Conservation (phyloP, 2,888 invertebrate species). For the Drosophila testacea region DNA sequence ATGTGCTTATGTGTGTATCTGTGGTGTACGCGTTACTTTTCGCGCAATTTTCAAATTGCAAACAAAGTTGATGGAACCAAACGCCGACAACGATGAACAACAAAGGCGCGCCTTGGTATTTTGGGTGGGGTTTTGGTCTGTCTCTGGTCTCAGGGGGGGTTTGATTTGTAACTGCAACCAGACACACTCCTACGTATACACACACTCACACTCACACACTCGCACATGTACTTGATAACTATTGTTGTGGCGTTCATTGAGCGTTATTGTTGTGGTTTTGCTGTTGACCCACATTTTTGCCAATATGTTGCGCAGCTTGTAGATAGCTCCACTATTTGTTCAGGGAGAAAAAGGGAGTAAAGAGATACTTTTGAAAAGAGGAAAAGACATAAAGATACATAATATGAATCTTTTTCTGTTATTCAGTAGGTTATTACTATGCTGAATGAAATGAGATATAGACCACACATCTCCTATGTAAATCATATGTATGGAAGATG, state of each 20-base stretch:
- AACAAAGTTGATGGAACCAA: slow-evolving; percentile 63
- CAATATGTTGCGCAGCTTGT: slow-evolving; percentile 71
- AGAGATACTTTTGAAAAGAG: neutral
- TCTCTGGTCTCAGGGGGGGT: slow-evolving; percentile 22
- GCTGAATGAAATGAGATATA: neutral
- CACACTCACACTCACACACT: slow-evolving; percentile 13
- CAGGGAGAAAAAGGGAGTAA: slow-evolving; percentile 3
- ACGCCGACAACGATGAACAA: slow-evolving; percentile 28
- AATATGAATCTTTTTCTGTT: slow-evolving; percentile 1
- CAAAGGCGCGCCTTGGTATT: slow-evolving; percentile 64
- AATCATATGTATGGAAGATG: too few relatives aligned
- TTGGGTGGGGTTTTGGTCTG: slow-evolving; percentile 34
- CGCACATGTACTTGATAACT: slow-evolving; percentile 39
- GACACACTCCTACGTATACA: slow-evolving; percentile 26
- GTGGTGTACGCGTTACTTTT: slow-evolving; percentile 57
- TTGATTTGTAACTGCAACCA: slow-evolving; percentile 56
- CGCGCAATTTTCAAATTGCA: slow-evolving; percentile 69
- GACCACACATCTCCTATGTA: too few relatives aligned
- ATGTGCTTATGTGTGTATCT: slow-evolving; percentile 15
- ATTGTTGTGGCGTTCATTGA: slow-evolving; percentile 75
- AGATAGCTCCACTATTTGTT: slow-evolving; percentile 10
- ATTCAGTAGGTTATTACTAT: slow-evolving; percentile 11
- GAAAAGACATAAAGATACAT: slow-evolving; percentile 1
- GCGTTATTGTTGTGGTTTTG: slow-evolving; percentile 71
- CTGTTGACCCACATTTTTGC: slow-evolving; percentile 77